Conservation (phyloP, 92 coral and sea anemone species). For the Isaurus tuberculatus region DNA sequence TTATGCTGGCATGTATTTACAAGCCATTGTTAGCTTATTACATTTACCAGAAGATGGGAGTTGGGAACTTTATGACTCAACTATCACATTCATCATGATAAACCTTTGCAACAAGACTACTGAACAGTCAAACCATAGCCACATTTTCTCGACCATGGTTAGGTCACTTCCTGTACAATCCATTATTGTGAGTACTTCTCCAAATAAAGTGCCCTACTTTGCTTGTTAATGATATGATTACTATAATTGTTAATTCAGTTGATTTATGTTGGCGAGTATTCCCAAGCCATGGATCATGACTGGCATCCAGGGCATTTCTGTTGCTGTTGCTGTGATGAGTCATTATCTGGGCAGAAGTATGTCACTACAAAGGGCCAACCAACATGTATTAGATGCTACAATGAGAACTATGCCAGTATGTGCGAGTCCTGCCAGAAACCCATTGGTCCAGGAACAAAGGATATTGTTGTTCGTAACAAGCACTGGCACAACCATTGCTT, state of each 20-base stretch:
- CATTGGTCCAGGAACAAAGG: conserved; percentile 97
- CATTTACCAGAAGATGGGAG: too few relatives aligned
- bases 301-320: conserved; percentile 99
- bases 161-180: too few relatives aligned
- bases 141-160: too few relatives aligned
- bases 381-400: conserved; percentile 87
- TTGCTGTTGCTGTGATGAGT: conserved; percentile 93
- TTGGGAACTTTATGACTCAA: too few relatives aligned
- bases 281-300: conserved; percentile 94
- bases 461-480: conserved; percentile 92
- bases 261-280: conserved; percentile 94
- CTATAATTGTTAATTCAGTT: conserved; percentile 55
- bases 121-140: too few relatives aligned
- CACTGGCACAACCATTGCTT: conserved; percentile 98
- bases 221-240: not conserved
- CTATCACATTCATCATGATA: too few relatives aligned
- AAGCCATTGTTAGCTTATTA: too few relatives aligned
- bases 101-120: too few relatives aligned
- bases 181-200: not conserved
- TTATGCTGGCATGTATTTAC: too few relatives aligned
- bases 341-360: conserved; percentile 85
- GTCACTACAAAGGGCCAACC: conserved; percentile 88
- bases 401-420: conserved; percentile 79
- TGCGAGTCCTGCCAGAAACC: conserved; percentile 88
- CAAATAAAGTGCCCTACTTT: not conserved